Percentiles rank a stretch among this genome's conserved stretches.
These are phyloP conservation scores for Girardinus metallicus DNA, from an alignment of 2,797 vertebrate genomes.

Conservation along the genomic window DNA sequence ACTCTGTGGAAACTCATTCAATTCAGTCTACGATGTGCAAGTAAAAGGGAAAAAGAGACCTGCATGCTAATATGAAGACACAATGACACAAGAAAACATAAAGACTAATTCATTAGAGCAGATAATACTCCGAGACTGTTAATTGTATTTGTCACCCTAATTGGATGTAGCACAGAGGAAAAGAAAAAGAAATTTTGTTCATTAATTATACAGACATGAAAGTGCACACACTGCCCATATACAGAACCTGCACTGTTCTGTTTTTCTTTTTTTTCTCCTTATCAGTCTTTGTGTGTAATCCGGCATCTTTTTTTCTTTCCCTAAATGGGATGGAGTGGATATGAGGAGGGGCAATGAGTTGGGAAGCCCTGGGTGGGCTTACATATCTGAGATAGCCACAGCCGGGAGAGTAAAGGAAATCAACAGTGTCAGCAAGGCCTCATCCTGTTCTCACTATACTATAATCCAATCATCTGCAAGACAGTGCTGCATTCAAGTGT, in stretches of 20 bases:
- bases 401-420: constrained; percentile 67
- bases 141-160: constrained; percentile 79
- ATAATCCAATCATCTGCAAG: constrained; percentile 88
- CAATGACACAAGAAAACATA: constrained; percentile 68
- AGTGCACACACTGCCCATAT: constrained; percentile 54
- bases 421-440: constrained; percentile 83
- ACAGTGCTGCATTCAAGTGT: constrained; percentile 89
- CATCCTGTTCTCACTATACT: constrained; percentile 84
- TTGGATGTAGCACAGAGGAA: constrained; percentile 75
- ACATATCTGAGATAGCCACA: constrained; percentile 65
- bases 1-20: constrained; percentile 48
- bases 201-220: constrained; percentile 80
- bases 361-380: constrained; percentile 63
- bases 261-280: constrained; percentile 12
- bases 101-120: constrained; percentile 80
- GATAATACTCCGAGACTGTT: constrained; percentile 81
- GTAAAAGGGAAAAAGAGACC: constrained; percentile 54
- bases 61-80: constrained; percentile 55
- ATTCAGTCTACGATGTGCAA: constrained; percentile 52
- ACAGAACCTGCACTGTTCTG: constrained; percentile 46
- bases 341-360: constrained; percentile 52
- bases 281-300: constrained; percentile 62
- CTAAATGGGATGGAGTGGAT: constrained; percentile 54
- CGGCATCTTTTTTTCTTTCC: constrained; percentile 52
- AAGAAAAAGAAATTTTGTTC: constrained; percentile 69